Evolutionary conservation across 2,797 vertebrate species (phyloP), one percentile per base, ranked within the genome.

Genomic region (Liasis olivaceus): DNA sequence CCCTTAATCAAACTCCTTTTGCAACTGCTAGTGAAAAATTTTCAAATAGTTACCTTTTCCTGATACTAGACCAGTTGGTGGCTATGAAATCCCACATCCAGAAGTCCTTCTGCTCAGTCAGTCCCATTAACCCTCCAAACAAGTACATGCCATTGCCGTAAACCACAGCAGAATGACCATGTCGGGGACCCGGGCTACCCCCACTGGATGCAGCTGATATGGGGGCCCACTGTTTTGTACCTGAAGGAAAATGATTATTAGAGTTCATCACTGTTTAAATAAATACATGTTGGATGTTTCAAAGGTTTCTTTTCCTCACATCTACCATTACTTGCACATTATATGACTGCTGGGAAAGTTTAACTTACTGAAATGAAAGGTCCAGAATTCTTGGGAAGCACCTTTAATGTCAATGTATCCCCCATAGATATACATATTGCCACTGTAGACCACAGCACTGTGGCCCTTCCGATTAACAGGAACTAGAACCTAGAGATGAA

Each of bases 401-500:
- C 98, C 98, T 94, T 97, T 98, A 59, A 99, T 98, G 96, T 98
- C 98, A 0, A 98, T 60, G 51, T 98, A 98, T 24, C 99, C 99
- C 56, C 98, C 98, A 0, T 99, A 99, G 90, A 99, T 59, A 89
- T 98, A 98, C 98, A 99, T 99, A 92, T 95, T 96, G 1, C 98
- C 97, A 81, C 93, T 95, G 1, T 98, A 94, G 89, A 98, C 97
- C 0, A 98, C 98, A 0, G 98, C 98, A 26, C 98, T 99, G 96
- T 99, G 98, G 0, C 98, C 98, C 87, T 98, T 99, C 86, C 98
- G 98, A 97, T 99, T 99, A n/a, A 94, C 94, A 1, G 98, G 98
- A 56, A 89, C 95, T 11, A 59, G 93, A 86, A 90, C 96, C 98
- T 98, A 28, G 12, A 94, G 93, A 84, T 98, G n/a, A 12, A 93